A percentile compares a stretch with the other conserved stretches of the same genome.
These are phyloP conservation scores for Adela reaumurella DNA, from an alignment of 2,888 invertebrate genomes.

Conservation along the genomic window DNA sequence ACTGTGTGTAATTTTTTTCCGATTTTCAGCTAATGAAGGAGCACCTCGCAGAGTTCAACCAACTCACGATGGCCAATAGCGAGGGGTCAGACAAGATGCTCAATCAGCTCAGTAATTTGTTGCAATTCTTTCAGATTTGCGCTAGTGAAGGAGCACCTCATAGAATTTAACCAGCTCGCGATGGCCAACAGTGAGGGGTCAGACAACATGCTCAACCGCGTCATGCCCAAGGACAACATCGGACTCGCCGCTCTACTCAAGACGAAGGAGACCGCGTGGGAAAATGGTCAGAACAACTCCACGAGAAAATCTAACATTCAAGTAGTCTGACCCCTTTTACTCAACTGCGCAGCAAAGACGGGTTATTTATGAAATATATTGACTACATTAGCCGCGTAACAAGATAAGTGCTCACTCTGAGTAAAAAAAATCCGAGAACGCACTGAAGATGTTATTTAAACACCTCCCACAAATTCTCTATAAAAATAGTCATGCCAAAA, in stretches of 20 bases:
- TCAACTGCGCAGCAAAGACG: too few relatives aligned
- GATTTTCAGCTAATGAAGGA: constrained; percentile 95
- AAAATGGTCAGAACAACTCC: constrained; percentile 60
- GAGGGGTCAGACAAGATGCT: constrained; percentile 98
- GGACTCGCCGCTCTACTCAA: constrained; percentile 93
- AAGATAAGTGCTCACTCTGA: too few relatives aligned
- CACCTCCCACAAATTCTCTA: too few relatives aligned
- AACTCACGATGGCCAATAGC: constrained; percentile 97
- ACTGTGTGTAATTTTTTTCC: too few relatives aligned
- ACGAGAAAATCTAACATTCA: too few relatives aligned
- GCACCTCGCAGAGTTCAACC: constrained; percentile 96
- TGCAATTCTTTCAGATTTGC: constrained; percentile 87
- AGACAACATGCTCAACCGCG: constrained; percentile 96
- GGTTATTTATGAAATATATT: too few relatives aligned
- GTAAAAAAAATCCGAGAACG: too few relatives aligned
- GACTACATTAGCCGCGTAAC: too few relatives aligned
- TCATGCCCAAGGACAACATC: constrained; percentile 99
- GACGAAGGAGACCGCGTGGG: constrained; percentile 94
- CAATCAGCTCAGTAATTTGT: too few relatives aligned
- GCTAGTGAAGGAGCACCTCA: constrained; percentile 91
- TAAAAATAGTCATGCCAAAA: too few relatives aligned
- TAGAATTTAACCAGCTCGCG: constrained; percentile 97
- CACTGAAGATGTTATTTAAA: too few relatives aligned
- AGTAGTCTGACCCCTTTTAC: too few relatives aligned
- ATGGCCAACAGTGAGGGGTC: constrained; percentile 98